A percentile compares a stretch with the other conserved stretches of the same genome.
Evolutionary conservation across 2,888 invertebrate genomes (phyloP).

Genomic region (Bursaphelenchus okinawaensis): DNA sequence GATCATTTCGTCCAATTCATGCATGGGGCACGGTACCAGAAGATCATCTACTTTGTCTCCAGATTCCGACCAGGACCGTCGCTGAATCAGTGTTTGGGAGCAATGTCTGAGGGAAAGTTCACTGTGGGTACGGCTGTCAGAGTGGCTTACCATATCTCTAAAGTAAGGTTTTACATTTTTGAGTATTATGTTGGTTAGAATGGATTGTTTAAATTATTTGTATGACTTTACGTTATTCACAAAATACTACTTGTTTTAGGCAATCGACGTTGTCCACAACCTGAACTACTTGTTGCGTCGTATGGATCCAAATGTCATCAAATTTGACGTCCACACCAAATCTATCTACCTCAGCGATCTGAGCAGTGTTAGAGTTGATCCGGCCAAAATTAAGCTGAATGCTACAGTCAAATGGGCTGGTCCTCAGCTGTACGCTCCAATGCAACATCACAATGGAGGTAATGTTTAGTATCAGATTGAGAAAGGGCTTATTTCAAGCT

Average conservation of each 20-base stretch:
- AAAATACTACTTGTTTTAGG: background rate
- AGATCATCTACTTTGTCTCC: conserved; percentile 18
- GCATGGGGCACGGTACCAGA: conserved; percentile 19
- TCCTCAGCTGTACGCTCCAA: conserved; percentile 17
- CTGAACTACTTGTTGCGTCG: conserved; percentile 19
- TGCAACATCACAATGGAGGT: conserved; percentile 15
- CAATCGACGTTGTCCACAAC: conserved; percentile 10
- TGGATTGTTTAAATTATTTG: no score
- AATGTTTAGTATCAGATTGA: no score
- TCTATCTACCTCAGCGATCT: conserved; percentile 21
- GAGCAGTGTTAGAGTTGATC: conserved; percentile 15
- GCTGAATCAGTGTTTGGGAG: conserved; percentile 17
- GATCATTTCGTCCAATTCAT: conserved; percentile 20
- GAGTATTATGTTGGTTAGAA: no score
- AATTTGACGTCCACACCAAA: conserved; percentile 16
- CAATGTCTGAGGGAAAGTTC: conserved; percentile 21
- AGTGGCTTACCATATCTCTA: conserved; percentile 13
- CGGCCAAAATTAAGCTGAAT: conserved; percentile 16
- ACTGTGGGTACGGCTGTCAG: conserved; percentile 14
- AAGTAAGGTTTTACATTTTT: background rate
- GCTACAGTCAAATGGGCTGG: conserved; percentile 22
- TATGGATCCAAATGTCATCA: conserved; percentile 23
- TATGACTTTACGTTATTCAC: background rate
- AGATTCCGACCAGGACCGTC: conserved; percentile 20
- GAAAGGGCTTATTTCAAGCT: no score